Base-by-base conservation (phyloP, 2,888 invertebrate genomes). In the Catocala sponsa region DNA sequence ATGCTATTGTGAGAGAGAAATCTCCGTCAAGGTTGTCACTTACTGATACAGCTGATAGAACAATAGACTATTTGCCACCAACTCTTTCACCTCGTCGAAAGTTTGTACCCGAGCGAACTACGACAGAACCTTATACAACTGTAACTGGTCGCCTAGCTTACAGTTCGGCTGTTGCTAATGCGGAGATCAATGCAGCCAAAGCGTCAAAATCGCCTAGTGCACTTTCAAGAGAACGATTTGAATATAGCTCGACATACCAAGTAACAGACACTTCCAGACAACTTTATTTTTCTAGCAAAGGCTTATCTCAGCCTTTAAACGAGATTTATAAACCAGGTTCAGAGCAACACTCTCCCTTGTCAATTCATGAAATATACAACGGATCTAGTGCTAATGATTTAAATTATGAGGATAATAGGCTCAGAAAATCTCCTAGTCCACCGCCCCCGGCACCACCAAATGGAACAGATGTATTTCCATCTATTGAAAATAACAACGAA, bases 381-480 rank as follows among this genome's bases (percentile, higher is more conserved):
- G 95, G 96, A 62, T 87, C 95, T 56, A 72, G 81, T 72, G 88
- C 93, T 59, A 91, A 89, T 25, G 95, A 95, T 69, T 84, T 95
- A 54, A 90, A 87, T 71, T 95, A 94, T 74, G 91, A 94, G 33
- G 95, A 95, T 74, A 92, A 87, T 71, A 91, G 95, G 78, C 71
- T 89, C 72, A 81, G 86, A 66, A 91, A 91, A 62, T 96, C 96
- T 33, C 96, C 97, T 0, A 97, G 97, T 84, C 97, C 97, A 2
- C 97, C 97, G 2, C 98, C 98, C 4, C 98, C 98, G 33, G 97
- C 98, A 0, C 97, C 98, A 0, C 96, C 96, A 62, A 97, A 97
- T 84, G 95, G 95, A 35, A 89, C 90, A 52, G 89, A 94, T 75
- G 79, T 91, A 67, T 95, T 96, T 86, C 86, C 95, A 50, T 78